phyloP scores from a whole-genome alignment of 1,140 invertebrate genomes.

The Drosophila kohkoa region DNA sequence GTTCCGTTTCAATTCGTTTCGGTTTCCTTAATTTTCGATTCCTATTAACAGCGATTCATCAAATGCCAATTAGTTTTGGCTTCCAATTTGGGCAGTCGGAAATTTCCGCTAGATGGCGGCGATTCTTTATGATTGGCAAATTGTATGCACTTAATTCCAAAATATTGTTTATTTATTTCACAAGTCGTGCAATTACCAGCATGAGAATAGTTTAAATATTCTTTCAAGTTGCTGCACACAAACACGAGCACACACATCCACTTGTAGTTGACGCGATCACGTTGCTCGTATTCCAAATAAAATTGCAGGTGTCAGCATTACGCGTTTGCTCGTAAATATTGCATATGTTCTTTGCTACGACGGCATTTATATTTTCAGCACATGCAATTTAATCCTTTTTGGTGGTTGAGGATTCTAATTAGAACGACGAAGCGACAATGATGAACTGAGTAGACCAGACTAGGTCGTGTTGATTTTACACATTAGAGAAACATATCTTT shows the following conservation, averaged over 20 bases:
- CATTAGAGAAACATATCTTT: conserved; percentile 17
- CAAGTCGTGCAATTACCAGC: conserved; percentile 23
- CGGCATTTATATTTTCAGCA: neutral
- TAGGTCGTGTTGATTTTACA: neutral
- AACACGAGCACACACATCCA: conserved; percentile 10
- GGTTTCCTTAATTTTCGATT: no score
- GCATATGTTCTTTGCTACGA: conserved; percentile 25
- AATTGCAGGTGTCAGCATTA: conserved; percentile 33
- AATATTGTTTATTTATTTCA: conserved; percentile 44
- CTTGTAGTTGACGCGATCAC: conserved; percentile 54
- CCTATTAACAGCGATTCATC: conserved; percentile 16
- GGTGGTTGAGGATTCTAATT: neutral
- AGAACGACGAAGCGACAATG: conserved; percentile 8
- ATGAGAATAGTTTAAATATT: conserved; percentile 21
- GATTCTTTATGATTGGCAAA: neutral
- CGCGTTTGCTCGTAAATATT: conserved; percentile 9
- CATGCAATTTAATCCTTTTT: conserved; percentile 3
- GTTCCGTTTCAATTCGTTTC: neutral
- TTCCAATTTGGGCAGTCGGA: neutral
- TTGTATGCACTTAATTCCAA: conserved; percentile 7
- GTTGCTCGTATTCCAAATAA: conserved; percentile 48
- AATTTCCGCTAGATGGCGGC: neutral
- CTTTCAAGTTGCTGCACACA: neutral
- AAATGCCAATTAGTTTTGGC: conserved; percentile 6
- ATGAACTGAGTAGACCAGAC: neutral